Conservation (phyloP, 2,113 vertebrate genomes). For the Drymodes brunneopygia region DNA sequence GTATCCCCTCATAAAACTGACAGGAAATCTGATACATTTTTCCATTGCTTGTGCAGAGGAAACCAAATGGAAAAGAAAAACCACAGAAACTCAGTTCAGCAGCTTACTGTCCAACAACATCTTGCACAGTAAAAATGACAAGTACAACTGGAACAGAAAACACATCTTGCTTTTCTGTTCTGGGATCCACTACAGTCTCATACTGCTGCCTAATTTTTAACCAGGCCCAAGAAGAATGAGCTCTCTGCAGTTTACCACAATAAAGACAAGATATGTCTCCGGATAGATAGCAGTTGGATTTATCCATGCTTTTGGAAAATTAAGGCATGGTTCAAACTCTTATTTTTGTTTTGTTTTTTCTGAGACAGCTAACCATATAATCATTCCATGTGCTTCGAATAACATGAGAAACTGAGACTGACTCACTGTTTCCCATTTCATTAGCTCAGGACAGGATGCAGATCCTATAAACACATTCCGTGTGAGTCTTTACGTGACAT, state of each 20-base stretch:
- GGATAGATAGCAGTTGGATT: constrained; percentile 6
- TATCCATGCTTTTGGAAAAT: constrained; percentile 55
- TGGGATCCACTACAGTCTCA: not conserved
- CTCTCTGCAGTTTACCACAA: constrained; percentile 1
- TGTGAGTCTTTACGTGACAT: constrained; percentile 14
- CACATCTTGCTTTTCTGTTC: not conserved
- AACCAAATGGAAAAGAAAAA: constrained; percentile 19
- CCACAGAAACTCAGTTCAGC: not conserved
- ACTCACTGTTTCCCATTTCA: constrained; percentile 63
- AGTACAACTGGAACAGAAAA: not conserved
- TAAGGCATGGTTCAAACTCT: constrained; percentile 21
- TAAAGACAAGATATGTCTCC: not conserved
- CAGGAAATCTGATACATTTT: not conserved
- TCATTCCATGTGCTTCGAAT: constrained; percentile 23
- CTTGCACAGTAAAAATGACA: not conserved
- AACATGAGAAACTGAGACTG: constrained; percentile 50
- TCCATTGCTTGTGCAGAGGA: not conserved
- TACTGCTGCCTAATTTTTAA: not conserved
- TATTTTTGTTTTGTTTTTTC: constrained; percentile 62
- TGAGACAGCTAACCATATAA: constrained; percentile 24
- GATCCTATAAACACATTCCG: constrained; percentile 58
- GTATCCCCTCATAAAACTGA: not conserved
- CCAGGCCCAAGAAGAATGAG: not conserved
- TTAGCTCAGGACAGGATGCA: constrained; percentile 54
- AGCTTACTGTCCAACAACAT: not conserved